Evolutionary conservation across 2,113 vertebrate genomes (phyloP).

Genomic region (Thalassoma bifasciatum): DNA sequence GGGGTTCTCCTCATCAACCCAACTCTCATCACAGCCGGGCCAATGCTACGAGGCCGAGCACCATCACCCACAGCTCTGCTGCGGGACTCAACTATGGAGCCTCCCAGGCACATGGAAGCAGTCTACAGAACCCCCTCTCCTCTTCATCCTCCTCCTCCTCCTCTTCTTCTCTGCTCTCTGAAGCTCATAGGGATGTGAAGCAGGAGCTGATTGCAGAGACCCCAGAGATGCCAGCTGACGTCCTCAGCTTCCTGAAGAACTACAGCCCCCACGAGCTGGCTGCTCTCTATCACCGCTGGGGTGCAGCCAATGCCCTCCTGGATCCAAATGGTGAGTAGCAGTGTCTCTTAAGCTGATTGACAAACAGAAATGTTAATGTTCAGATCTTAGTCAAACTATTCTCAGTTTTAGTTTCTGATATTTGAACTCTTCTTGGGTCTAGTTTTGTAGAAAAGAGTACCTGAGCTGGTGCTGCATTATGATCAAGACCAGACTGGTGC

Average conservation of each 20-base stretch:
- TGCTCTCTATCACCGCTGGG: constrained; percentile 91
- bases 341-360: not conserved
- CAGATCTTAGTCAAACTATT: too few relatives aligned
- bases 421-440: too few relatives aligned
- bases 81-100: constrained; percentile 69
- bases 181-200: constrained; percentile 72
- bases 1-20: constrained; percentile 74
- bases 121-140: constrained; percentile 45
- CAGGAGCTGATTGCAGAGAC: constrained; percentile 82
- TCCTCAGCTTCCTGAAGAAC: constrained; percentile 91
- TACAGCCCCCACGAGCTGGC: constrained; percentile 93
- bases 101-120: constrained; percentile 60
- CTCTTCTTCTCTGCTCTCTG: constrained; percentile 41
- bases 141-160: constrained; percentile 59
- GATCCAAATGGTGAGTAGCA: constrained; percentile 88
- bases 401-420: too few relatives aligned
- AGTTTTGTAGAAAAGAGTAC: too few relatives aligned
- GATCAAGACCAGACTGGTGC: too few relatives aligned
- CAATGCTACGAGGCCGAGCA: constrained; percentile 53
- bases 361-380: not conserved
- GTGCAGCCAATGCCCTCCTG: constrained; percentile 83
- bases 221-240: constrained; percentile 84
- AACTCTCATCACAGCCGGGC: constrained; percentile 69
- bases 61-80: constrained; percentile 70
- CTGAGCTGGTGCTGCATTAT: too few relatives aligned